Evolutionary conservation across 2,888 invertebrate genomes (phyloP), one percentile per base, ranked within the genome.

Genomic region (Leucophenga maculata): DNA sequence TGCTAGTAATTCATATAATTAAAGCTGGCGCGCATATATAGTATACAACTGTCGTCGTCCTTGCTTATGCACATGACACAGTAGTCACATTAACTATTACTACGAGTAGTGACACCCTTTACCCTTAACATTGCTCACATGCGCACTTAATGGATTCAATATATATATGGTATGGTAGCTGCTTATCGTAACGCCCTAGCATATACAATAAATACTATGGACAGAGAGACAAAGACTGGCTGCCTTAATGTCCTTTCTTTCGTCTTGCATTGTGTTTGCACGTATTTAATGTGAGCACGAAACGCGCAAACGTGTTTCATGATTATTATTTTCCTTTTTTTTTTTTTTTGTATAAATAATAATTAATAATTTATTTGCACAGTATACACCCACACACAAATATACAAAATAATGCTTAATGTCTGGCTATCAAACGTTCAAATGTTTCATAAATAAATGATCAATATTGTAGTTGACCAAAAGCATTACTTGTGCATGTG

Each of bases 401-500:
- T 9, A 39, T 8, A 39, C 3, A 3, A 11, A 39, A 59, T 62
- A 62, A 46, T 20, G 46, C 46, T 20, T 46, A 22, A 46, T 62
- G 46, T 62, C 46, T 48, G 46, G 6, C 62, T 48, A 64, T 64
- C 62, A 48, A 64, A 64, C 48, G 62, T 48, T 64, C 62, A 48
- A 64, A 64, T 64, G 62, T 26, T 64, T 64, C 62, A 64, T 64
- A 64, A 64, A 64, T 64, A 64, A 64, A 64, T 64, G 46, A 64
- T 64, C 62, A 64, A 64, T 64, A 64, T n/a, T n/a, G n/a, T 59
- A 50, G 26, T 22, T 16, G 31, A 16, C n/a, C 31, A 16, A 6
- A 32, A 14, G 22, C 55, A 55, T 13, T 13, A 52, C 11, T 16
- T 18, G 18, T 20, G 52, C 11, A 11, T 20, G 20, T 55, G 11